Percentiles rank a stretch among this genome's conserved stretches.
Conservation (phyloP, 2,888 invertebrate species). For the Sylvicola fuscatus region DNA sequence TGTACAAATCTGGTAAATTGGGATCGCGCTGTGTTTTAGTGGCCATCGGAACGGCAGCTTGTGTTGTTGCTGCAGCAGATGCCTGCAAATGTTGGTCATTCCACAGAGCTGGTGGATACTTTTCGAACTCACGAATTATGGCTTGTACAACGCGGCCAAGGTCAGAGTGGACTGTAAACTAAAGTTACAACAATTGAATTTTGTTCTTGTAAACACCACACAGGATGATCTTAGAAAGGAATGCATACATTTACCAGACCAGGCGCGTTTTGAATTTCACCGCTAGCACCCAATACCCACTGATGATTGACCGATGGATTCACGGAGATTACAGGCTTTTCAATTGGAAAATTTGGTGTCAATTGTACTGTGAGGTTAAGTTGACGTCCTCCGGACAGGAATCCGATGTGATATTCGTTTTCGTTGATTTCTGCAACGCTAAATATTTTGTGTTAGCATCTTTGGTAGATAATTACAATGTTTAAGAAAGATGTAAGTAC, state of each 20-base stretch:
- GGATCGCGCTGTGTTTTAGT: background rate
- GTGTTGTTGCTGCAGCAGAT: slow-evolving; percentile 6
- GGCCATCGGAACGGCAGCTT: too few relatives aligned
- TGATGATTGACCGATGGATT: slow-evolving; percentile 45
- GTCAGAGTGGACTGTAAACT: slow-evolving; percentile 60
- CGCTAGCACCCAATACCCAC: slow-evolving; percentile 46
- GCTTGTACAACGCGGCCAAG: slow-evolving; percentile 63
- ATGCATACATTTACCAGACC: slow-evolving; percentile 45
- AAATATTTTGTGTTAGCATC: slow-evolving; percentile 57
- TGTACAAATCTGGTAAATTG: slow-evolving; percentile 23
- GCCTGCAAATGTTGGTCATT: too few relatives aligned
- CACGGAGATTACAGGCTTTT: slow-evolving; percentile 47
- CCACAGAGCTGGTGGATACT: slow-evolving; percentile 32
- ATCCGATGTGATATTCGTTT: slow-evolving; percentile 51
- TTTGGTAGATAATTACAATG: too few relatives aligned
- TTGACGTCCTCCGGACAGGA: slow-evolving; percentile 39
- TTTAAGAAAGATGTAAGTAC: too few relatives aligned
- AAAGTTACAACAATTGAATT: slow-evolving; percentile 10
- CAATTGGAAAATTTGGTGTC: slow-evolving; percentile 50
- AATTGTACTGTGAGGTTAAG: slow-evolving; percentile 45
- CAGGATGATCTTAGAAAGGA: background rate
- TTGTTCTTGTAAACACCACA: slow-evolving; percentile 1
- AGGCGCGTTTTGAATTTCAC: slow-evolving; percentile 51
- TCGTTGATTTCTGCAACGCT: slow-evolving; percentile 51
- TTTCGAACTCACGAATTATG: slow-evolving; percentile 56